phyloP scores from a whole-genome alignment of 2,888 invertebrate genomes.

The Sesia bembeciformis region DNA sequence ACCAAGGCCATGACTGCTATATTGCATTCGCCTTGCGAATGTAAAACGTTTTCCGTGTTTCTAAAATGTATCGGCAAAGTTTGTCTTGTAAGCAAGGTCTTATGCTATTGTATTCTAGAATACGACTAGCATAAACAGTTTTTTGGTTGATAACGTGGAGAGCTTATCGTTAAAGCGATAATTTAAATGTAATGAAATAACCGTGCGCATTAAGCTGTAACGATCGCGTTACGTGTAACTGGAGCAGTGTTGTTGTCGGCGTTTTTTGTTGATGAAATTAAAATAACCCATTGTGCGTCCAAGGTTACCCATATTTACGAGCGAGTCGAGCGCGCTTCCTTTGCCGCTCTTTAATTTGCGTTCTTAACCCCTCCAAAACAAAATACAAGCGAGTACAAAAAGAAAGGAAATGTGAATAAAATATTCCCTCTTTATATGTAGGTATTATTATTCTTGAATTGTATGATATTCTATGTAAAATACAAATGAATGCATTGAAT shows the following conservation, averaged over 20 bases:
- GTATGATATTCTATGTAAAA: too few relatives aligned
- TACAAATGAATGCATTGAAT: too few relatives aligned
- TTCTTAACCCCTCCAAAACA: slow-evolving; percentile 5
- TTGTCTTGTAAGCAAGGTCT: slow-evolving; percentile 52
- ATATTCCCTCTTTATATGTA: too few relatives aligned
- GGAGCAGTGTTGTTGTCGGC: slow-evolving; percentile 28
- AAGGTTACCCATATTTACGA: slow-evolving; percentile 61
- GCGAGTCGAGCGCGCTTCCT: slow-evolving; percentile 45
- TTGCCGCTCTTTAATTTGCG: slow-evolving; percentile 11
- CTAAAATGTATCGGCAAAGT: slow-evolving; percentile 28
- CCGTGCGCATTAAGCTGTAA: not conserved
- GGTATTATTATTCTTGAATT: too few relatives aligned
- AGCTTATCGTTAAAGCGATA: slow-evolving; percentile 17
- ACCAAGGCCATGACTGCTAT: slow-evolving; percentile 53
- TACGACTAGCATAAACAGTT: slow-evolving; percentile 1
- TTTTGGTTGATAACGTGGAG: not conserved
- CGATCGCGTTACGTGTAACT: slow-evolving; percentile 19
- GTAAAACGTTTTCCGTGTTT: slow-evolving; percentile 7
- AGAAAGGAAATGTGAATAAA: too few relatives aligned
- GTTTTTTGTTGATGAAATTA: slow-evolving; percentile 43
- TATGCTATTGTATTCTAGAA: slow-evolving; percentile 19
- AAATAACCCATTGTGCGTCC: slow-evolving; percentile 47
- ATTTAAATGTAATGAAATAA: slow-evolving; percentile 13
- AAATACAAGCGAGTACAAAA: not conserved
- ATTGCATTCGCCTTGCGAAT: slow-evolving; percentile 45